A percentile compares a stretch with the other conserved stretches of the same genome.
Conservation (phyloP, 64 coral and sea anemone genomes). For the Montipora capricornis region DNA sequence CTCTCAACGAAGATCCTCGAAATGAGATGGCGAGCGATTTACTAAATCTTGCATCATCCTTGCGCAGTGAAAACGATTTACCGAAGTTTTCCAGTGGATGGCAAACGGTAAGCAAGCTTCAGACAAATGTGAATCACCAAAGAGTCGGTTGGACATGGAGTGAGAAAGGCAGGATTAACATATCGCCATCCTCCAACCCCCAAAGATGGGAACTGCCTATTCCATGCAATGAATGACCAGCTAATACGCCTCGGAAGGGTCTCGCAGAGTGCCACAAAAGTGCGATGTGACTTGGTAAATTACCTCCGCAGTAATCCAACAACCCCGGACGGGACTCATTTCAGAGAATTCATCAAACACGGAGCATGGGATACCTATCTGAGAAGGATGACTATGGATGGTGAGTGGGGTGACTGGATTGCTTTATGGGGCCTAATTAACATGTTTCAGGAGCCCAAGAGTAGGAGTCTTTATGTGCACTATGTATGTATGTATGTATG, state of each 20-base stretch:
- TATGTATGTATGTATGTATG: too few relatives aligned
- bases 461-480: too few relatives aligned
- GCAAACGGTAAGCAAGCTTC: not conserved
- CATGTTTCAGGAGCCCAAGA: too few relatives aligned
- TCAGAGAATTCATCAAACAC: constrained; percentile 12
- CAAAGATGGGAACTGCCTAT: constrained; percentile 17
- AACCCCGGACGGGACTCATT: too few relatives aligned
- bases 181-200: constrained; percentile 9
- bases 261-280: not conserved
- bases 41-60: not conserved
- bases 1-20: not conserved
- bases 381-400: not conserved
- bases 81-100: not conserved
- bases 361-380: too few relatives aligned
- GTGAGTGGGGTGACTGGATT: constrained; percentile 44
- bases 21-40: not conserved
- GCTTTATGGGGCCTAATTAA: constrained; percentile 3
- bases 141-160: not conserved
- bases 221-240: constrained; percentile 38
- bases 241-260: not conserved
- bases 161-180: too few relatives aligned
- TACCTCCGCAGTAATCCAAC: too few relatives aligned
- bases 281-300: too few relatives aligned
- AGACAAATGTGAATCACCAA: not conserved
- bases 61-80: not conserved